Evolutionary conservation across 1,140 invertebrate species (phyloP).

Genomic region (Drosophila subpulchrella): DNA sequence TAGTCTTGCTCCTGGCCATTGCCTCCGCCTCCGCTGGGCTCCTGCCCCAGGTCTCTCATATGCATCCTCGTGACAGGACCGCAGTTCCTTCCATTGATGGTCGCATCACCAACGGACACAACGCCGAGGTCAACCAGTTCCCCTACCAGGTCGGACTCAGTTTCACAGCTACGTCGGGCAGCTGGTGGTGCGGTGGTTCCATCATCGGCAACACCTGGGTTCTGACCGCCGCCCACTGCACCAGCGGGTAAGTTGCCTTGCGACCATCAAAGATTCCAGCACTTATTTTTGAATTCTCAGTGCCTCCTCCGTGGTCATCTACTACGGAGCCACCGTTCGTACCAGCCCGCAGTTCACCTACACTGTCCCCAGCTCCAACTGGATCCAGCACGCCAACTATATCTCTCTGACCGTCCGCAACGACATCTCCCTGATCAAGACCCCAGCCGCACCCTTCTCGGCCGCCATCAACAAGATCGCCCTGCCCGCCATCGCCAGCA

Average conservation of each 20-base stretch:
- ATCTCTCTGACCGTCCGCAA: conserved; percentile 28
- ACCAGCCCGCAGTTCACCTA: conserved; percentile 47
- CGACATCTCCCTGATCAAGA: conserved; percentile 53
- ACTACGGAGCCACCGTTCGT: conserved; percentile 47
- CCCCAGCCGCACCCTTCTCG: conserved; percentile 11
- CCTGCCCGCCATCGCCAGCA: conserved; percentile 27
- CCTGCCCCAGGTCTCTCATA: conserved; percentile 30
- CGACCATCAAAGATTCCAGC: no score
- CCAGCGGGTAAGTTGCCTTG: conserved; percentile 34
- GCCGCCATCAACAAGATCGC: conserved; percentile 21
- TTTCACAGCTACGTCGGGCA: conserved; percentile 68
- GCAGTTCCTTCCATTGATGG: conserved; percentile 43
- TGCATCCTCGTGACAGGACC: conserved; percentile 53
- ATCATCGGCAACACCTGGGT: conserved; percentile 85
- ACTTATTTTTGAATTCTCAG: neutral
- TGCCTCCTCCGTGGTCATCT: conserved; percentile 32
- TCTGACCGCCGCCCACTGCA: conserved; percentile 87
- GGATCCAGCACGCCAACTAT: conserved; percentile 46
- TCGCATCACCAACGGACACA: conserved; percentile 72
- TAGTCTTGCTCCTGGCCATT: conserved; percentile 61
- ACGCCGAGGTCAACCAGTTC: conserved; percentile 83
- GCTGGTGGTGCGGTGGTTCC: conserved; percentile 86
- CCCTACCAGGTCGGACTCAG: conserved; percentile 85
- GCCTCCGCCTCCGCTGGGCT: conserved; percentile 67
- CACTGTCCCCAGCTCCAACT: conserved; percentile 33